Evolutionary conservation across 2,797 vertebrate genomes (phyloP).

Genomic region (Ibycter americanus): DNA sequence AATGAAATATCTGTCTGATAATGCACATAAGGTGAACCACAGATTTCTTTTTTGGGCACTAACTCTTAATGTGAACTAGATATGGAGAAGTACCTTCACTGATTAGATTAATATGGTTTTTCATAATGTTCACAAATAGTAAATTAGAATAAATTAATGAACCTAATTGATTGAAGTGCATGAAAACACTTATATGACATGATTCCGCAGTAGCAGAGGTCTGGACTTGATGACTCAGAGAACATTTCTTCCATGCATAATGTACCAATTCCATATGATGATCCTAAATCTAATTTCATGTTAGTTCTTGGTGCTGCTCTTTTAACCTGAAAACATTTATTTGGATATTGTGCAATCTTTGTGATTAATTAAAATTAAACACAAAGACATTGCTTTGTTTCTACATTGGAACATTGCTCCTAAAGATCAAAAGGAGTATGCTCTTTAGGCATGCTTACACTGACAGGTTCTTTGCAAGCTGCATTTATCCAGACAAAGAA

Average conservation of each 20-base stretch:
- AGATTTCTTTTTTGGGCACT: not conserved
- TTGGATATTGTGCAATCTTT: not conserved
- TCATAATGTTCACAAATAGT: not conserved
- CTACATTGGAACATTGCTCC: not conserved
- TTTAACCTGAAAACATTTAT: not conserved
- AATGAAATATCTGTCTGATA: slow-evolving; percentile 68
- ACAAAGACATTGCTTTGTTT: not conserved
- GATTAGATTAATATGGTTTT: not conserved
- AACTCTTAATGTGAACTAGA: not conserved
- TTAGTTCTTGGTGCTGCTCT: not conserved
- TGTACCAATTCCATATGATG: not conserved
- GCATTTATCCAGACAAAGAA: not conserved
- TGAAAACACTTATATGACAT: not conserved
- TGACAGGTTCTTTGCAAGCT: not conserved
- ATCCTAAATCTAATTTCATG: not conserved
- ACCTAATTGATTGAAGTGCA: not conserved
- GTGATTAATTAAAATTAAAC: not conserved
- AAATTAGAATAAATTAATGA: not conserved
- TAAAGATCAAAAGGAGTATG: not conserved
- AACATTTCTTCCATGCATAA: not conserved
- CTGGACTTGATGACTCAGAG: not conserved
- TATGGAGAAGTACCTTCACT: not conserved
- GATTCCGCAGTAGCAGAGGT: not conserved
- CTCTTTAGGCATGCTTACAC: not conserved
- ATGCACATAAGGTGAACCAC: slow-evolving; percentile 80